Conservation (phyloP, 2,888 invertebrate genomes). For the Orchesella flavescens region DNA sequence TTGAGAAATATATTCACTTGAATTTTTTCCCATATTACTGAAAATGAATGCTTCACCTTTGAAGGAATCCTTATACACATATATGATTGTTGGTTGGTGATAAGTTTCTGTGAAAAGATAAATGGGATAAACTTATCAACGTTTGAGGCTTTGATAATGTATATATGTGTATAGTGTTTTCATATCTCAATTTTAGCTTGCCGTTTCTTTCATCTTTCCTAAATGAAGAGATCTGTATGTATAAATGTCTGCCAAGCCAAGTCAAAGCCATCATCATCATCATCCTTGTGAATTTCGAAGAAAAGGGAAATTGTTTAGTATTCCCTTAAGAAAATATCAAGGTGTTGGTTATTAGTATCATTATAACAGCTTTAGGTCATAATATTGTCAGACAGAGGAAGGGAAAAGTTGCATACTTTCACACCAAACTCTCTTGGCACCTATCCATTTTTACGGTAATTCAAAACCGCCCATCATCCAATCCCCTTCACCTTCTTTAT, state of each 20-base stretch:
- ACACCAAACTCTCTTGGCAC: conserved; percentile 69
- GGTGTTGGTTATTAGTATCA: conserved; percentile 56
- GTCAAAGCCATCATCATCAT: conserved; percentile 20
- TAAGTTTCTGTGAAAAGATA: no score
- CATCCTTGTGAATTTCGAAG: not conserved
- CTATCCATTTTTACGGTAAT: conserved; percentile 69
- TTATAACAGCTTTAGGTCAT: conserved; percentile 51
- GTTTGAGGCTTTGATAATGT: no score
- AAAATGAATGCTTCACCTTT: no score
- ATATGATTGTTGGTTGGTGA: no score
- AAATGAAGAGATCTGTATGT: conserved; percentile 18
- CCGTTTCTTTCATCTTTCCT: conserved; percentile 30
- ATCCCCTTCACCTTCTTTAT: conserved; percentile 28
- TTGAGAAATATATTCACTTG: no score
- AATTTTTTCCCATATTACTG: no score
- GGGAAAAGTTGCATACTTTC: conserved; percentile 68
- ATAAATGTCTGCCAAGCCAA: not conserved
- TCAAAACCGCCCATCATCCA: conserved; percentile 67
- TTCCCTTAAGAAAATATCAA: conserved; percentile 33
- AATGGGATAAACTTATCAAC: no score
- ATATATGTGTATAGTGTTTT: no score
- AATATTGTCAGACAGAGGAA: conserved; percentile 42
- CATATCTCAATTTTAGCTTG: not conserved
- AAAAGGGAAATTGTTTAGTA: conserved; percentile 47
- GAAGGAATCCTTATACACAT: no score